These are phyloP conservation scores for Phymastichus coffea DNA, from an alignment of 1,140 invertebrate genomes.

Conservation along the genomic window DNA sequence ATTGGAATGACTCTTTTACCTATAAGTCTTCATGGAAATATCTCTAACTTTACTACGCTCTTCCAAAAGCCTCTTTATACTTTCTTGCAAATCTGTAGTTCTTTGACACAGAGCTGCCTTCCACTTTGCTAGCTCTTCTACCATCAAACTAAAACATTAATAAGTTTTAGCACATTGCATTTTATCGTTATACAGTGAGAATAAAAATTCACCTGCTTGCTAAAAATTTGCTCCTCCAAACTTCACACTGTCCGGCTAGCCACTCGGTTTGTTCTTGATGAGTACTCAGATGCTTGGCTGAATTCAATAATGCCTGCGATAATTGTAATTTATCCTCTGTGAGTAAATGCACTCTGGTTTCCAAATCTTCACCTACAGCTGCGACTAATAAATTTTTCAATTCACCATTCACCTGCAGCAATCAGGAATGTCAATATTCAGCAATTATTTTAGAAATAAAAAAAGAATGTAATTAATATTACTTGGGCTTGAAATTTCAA, in stretches of 20 bases:
- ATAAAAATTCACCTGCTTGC: constrained; percentile 72
- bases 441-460: not conserved
- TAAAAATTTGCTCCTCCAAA: constrained; percentile 94
- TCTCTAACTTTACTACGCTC: constrained; percentile 71
- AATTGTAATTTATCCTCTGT: constrained; percentile 89
- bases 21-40: constrained; percentile 69
- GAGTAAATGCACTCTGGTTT: constrained; percentile 82
- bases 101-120: constrained; percentile 77
- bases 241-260: constrained; percentile 89
- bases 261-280: constrained; percentile 92
- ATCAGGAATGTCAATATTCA: not conserved
- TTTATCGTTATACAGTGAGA: constrained; percentile 6
- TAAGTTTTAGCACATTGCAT: constrained; percentile 3
- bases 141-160: constrained; percentile 71
- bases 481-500: constrained; percentile 70
- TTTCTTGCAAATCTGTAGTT: constrained; percentile 73
- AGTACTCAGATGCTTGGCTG: constrained; percentile 77
- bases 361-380: constrained; percentile 90
- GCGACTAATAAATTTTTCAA: constrained; percentile 90
- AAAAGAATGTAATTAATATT: constrained; percentile 43
- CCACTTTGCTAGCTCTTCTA: constrained; percentile 84
- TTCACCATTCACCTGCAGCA: constrained; percentile 80
- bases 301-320: constrained; percentile 79
- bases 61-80: constrained; percentile 72
- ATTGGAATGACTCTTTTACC: too few relatives aligned